Conservation (phyloP, 1,140 invertebrate species). For the Drosophila eugracilis region DNA sequence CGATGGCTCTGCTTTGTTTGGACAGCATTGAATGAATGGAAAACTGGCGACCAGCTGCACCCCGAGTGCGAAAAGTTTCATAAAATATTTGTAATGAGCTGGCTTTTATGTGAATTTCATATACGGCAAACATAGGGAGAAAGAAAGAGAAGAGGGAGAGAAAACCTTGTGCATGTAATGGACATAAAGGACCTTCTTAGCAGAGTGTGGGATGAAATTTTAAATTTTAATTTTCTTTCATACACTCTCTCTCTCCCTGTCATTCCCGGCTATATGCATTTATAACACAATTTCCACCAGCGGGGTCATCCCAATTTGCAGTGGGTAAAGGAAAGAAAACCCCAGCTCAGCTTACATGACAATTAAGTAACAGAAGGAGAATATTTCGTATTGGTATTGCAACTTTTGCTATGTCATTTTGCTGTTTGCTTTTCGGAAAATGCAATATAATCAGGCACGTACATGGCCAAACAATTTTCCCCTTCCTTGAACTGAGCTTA, state of each 20-base stretch:
- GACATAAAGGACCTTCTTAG: neutral
- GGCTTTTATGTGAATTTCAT: constrained; percentile 44
- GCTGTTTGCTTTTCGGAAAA: neutral
- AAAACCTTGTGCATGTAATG: constrained; percentile 14
- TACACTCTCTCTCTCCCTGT: neutral
- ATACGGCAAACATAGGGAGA: neutral
- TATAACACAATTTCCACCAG: constrained; percentile 1
- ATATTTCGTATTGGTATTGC: neutral
- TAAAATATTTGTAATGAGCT: constrained; percentile 36
- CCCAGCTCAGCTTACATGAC: neutral
- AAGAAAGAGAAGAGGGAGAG: neutral
- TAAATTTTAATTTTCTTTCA: constrained; percentile 24
- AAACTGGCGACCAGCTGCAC: constrained; percentile 19
- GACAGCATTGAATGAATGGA: constrained; percentile 16
- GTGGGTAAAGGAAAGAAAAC: too few species aligned
- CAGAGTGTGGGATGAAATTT: neutral
- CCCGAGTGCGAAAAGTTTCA: constrained; percentile 22
- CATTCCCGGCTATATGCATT: neutral
- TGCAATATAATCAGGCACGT: constrained; percentile 22
- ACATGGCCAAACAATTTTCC: constrained; percentile 25
- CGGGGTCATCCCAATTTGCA: neutral
- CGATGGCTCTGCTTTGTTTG: constrained; percentile 33
- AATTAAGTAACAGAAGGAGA: constrained; percentile 11
- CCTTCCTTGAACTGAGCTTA: constrained; percentile 1
- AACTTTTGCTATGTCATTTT: constrained; percentile 17